Percentiles rank a stretch among this genome's conserved stretches.
phyloP scores from a whole-genome alignment of 2,888 invertebrate species.

The Plemyria rubiginata region DNA sequence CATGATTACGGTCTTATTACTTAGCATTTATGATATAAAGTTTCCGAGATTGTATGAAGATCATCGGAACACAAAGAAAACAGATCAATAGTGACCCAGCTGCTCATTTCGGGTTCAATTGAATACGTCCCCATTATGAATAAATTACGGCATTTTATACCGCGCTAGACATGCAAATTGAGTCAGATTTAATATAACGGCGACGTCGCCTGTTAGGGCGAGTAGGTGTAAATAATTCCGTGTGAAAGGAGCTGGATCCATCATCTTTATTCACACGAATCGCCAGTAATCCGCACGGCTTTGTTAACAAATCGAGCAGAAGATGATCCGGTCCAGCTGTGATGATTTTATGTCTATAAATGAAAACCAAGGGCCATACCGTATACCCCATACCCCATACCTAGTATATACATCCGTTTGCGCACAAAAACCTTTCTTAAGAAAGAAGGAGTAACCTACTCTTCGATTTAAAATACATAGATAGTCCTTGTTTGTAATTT shows the following conservation, averaged over 20 bases:
- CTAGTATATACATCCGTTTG: background rate
- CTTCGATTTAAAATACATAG: background rate
- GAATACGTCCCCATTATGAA: conserved; percentile 12
- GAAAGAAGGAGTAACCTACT: background rate
- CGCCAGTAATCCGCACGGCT: conserved; percentile 25
- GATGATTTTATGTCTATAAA: conserved; percentile 6
- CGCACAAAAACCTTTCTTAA: background rate
- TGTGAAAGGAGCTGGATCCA: conserved; percentile 20
- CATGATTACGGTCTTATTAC: no score
- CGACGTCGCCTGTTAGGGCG: conserved; percentile 22
- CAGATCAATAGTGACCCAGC: conserved; percentile 14
- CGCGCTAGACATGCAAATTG: conserved; percentile 31
- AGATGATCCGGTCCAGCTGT: conserved; percentile 20
- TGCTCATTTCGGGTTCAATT: conserved; percentile 14
- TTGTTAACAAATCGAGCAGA: conserved; percentile 34
- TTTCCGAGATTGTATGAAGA: background rate
- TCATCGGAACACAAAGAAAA: background rate
- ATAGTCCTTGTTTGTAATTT: background rate
- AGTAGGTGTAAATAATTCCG: conserved; percentile 29
- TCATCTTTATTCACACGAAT: conserved; percentile 17
- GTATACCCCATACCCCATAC: background rate
- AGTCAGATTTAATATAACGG: conserved; percentile 25
- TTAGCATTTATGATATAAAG: background rate
- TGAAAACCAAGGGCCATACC: background rate
- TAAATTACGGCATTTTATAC: conserved; percentile 20